Evolutionary conservation across 2,113 vertebrate species (phyloP), one percentile per base, ranked within the genome.

Genomic region (Psephotus haematonotus): DNA sequence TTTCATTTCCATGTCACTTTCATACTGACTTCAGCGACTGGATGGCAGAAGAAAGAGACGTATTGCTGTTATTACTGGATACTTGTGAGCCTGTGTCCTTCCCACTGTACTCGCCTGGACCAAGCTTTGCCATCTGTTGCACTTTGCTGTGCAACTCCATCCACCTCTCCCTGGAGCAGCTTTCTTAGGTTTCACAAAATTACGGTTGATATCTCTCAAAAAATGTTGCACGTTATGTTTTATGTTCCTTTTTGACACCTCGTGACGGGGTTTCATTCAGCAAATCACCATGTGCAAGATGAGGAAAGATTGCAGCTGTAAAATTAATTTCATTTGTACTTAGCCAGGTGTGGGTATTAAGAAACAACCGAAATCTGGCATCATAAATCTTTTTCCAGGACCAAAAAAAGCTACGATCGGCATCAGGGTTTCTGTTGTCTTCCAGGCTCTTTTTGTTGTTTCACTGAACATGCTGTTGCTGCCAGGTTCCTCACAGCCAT

Each of bases 241-340:
- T 92, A 82, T 77, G 79, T 88, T 96, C 43, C 59, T 90, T 95
- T 96, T 92, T 95, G 95, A 97, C 83, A 94, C 59, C 68, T 93
- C 1, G 3, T 85, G 71, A 93, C 94, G 91, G 91, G 74, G 69
- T 93, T 97, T 86, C 72, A 96, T 96, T 94, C 92, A 55, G 47
- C 92, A 97, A 93, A 96, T 92, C 87, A 75, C 79, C 86, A 71
- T 95, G 95, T 88, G 95, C 92, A 96, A 95, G 95, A 91, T 94
- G 93, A 98, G 81, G 95, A 97, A 97, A 97, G 82, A 97, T 82
- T 89, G 82, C 50, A 86, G 94, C 80, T 93, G 86, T 93, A 92
- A 96, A 96, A 95, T 90, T 90, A 96, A 97, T 96, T 97, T 97
- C 47, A 94, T 97, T 97, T 97, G 93, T 94, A 97, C 97, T 96